Conservation (phyloP, 2,888 invertebrate species). For the Mimumesa dahlbomi region DNA sequence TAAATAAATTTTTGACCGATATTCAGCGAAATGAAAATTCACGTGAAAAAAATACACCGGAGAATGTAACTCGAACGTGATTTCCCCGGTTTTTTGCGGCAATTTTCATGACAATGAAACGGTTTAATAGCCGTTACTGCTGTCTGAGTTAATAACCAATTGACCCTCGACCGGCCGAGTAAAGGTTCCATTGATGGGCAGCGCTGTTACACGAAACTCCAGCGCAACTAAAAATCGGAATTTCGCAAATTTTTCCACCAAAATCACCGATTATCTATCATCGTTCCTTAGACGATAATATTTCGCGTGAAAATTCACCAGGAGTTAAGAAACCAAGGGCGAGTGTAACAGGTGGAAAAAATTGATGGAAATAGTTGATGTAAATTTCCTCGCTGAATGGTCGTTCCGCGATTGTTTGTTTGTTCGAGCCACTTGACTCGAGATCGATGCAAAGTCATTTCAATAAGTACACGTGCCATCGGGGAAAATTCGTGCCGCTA, state of each 20-base stretch:
- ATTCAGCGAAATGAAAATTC: no score
- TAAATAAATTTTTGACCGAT: no score
- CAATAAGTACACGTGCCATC: conserved; percentile 38
- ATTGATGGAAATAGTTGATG: no score
- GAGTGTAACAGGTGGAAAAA: no score
- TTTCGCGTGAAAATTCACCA: no score
- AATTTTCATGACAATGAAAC: conserved; percentile 65
- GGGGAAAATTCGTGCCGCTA: conserved; percentile 11
- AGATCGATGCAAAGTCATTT: conserved; percentile 56
- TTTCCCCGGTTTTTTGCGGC: conserved; percentile 33
- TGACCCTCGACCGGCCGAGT: conserved; percentile 75
- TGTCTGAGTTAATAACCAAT: conserved; percentile 77
- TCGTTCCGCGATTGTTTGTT: conserved; percentile 50
- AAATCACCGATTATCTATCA: background rate
- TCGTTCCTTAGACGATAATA: no score
- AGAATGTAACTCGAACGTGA: conserved; percentile 14
- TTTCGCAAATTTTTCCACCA: background rate
- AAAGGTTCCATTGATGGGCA: conserved; percentile 65
- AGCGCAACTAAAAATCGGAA: conserved; percentile 12
- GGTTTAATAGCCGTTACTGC: conserved; percentile 64
- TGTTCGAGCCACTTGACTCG: conserved; percentile 40
- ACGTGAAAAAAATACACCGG: no score
- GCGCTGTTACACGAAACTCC: conserved; percentile 22
- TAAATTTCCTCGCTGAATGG: no score
- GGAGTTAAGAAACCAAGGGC: no score